Evolutionary conservation across 1,140 invertebrate genomes (phyloP).

Genomic region (Ganaspis sp.): DNA sequence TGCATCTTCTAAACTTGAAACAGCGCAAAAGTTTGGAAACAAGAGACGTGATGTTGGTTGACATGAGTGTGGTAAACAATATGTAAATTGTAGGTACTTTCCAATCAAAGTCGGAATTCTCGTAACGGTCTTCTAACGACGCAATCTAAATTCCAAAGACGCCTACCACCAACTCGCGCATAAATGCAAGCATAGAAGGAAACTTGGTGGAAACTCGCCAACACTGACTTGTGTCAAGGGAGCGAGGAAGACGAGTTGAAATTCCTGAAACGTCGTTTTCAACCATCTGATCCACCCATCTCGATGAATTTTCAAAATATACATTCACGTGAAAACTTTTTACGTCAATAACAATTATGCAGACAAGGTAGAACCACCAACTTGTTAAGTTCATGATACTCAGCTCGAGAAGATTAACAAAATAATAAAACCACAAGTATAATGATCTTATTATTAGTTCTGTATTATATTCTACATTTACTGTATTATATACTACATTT

Average conservation of each 20-base stretch:
- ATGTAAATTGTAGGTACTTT: slow-evolving; percentile 36
- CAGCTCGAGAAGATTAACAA: no score
- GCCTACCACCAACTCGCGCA: neutral
- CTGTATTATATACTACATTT: no score
- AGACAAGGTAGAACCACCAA: no score
- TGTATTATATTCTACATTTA: no score
- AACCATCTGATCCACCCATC: no score
- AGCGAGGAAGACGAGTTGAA: neutral
- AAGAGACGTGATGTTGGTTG: neutral
- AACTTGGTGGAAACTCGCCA: slow-evolving; percentile 15
- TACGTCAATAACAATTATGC: no score
- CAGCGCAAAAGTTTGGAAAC: neutral
- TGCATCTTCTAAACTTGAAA: no score
- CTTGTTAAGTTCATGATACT: no score
- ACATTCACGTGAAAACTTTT: no score
- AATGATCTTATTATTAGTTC: no score
- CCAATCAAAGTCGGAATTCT: slow-evolving; percentile 33
- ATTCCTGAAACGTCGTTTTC: neutral
- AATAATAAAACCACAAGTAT: no score
- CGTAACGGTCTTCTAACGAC: slow-evolving; percentile 30
- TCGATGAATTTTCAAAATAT: no score
- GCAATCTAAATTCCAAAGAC: slow-evolving; percentile 37
- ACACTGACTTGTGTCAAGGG: neutral
- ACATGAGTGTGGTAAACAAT: slow-evolving; percentile 32
- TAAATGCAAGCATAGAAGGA: slow-evolving; percentile 11